A percentile compares a stretch with the other conserved stretches of the same genome.
Conservation (phyloP, 2,888 invertebrate genomes). For the Thereva unica region DNA sequence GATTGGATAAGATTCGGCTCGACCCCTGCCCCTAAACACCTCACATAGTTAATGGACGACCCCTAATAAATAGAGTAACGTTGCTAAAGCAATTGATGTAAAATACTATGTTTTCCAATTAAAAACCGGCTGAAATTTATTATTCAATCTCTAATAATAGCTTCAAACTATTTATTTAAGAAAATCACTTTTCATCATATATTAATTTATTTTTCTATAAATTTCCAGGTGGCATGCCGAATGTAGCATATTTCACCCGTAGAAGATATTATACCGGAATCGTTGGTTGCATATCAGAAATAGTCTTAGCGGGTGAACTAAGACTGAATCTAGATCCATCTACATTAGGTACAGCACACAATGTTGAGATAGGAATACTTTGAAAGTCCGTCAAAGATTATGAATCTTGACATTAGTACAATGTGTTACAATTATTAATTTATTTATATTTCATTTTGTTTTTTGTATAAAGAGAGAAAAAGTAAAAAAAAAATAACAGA, state of each 20-base stretch:
- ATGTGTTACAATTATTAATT: constrained; percentile 39
- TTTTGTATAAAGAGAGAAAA: constrained; percentile 39
- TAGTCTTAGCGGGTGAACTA: constrained; percentile 79
- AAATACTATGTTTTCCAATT: too few species aligned
- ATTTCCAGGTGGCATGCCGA: constrained; percentile 75
- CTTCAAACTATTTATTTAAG: neutral
- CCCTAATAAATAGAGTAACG: too few species aligned
- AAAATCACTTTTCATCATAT: neutral
- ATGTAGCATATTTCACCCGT: constrained; percentile 71
- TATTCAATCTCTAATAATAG: too few species aligned
- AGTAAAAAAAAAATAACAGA: too few species aligned
- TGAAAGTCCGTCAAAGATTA: constrained; percentile 52
- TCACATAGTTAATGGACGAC: too few species aligned
- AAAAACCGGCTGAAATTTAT: too few species aligned
- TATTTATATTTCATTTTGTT: too few species aligned
- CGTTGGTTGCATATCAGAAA: constrained; percentile 81
- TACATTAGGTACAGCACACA: constrained; percentile 57
- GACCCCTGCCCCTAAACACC: too few species aligned
- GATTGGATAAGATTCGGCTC: too few species aligned
- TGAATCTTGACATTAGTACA: constrained; percentile 55
- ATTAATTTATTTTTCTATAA: constrained; percentile 4
- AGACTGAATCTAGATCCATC: constrained; percentile 67
- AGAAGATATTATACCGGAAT: constrained; percentile 76
- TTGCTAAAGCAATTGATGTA: too few species aligned
- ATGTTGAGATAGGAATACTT: constrained; percentile 58